These are phyloP conservation scores for Microchrysa polita DNA, from an alignment of 2,888 invertebrate species.

Conservation along the genomic window DNA sequence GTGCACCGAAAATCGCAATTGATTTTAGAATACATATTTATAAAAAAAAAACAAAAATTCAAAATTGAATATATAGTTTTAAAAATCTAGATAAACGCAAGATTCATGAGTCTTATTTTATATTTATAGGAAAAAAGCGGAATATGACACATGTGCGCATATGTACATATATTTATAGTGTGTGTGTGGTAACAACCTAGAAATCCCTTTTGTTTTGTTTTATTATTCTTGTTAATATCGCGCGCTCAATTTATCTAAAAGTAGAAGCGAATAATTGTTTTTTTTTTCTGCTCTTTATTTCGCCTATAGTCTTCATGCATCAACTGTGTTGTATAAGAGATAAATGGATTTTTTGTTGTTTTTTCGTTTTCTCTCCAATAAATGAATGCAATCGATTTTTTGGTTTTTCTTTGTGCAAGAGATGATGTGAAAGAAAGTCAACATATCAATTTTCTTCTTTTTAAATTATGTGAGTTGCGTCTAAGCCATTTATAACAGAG, in stretches of 20 bases:
- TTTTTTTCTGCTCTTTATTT: too few relatives aligned
- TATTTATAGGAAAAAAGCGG: slow-evolving; percentile 8
- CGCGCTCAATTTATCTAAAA: slow-evolving; percentile 17
- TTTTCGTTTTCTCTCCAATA: too few relatives aligned
- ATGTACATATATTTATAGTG: slow-evolving; percentile 41
- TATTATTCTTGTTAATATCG: neutral
- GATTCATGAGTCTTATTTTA: too few relatives aligned
- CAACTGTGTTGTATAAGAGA: slow-evolving; percentile 10
- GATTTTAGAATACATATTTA: too few relatives aligned
- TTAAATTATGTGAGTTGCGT: slow-evolving; percentile 15
- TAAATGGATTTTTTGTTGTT: slow-evolving; percentile 38
- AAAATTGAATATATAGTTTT: too few relatives aligned
- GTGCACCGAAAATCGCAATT: too few relatives aligned
- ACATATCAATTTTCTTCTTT: slow-evolving; percentile 37
- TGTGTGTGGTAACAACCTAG: slow-evolving; percentile 36
- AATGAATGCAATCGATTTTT: neutral
- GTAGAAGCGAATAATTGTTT: slow-evolving; percentile 30
- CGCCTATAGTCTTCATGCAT: too few relatives aligned
- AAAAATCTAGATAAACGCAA: neutral
- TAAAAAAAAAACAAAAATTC: too few relatives aligned
- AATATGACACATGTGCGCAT: slow-evolving; percentile 23
- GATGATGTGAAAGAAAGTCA: slow-evolving; percentile 31
- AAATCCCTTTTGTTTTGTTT: slow-evolving; percentile 23
- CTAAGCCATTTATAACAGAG: slow-evolving; percentile 14
- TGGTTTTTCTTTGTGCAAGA: neutral